phyloP scores from a whole-genome alignment of 2,113 vertebrate genomes.

The Sprattus sprattus region DNA sequence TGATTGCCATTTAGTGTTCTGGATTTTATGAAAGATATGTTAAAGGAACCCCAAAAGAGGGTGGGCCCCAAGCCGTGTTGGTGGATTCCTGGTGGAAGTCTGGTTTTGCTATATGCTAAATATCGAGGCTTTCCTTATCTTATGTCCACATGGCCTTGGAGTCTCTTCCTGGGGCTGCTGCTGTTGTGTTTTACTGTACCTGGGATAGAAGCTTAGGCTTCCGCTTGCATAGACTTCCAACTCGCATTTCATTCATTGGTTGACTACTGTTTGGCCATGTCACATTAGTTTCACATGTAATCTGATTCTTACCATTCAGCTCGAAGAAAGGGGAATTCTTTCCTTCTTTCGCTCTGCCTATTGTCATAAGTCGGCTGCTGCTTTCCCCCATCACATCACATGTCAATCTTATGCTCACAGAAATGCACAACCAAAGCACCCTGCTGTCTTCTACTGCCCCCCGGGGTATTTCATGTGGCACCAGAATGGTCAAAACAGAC shows the following conservation, averaged over 20 bases:
- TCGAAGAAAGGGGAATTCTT: not conserved
- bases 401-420: not conserved
- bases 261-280: not conserved
- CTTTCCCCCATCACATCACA: not conserved
- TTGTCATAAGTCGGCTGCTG: not conserved
- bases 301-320: not conserved
- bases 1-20: not conserved
- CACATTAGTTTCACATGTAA: not conserved
- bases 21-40: not conserved
- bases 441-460: not conserved
- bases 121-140: not conserved
- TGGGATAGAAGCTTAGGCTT: not conserved
- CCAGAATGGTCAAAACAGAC: not conserved
- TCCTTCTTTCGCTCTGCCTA: not conserved
- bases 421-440: slow-evolving; percentile 17
- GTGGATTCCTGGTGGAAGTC: not conserved
- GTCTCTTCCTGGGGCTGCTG: not conserved
- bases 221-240: not conserved
- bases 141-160: not conserved
- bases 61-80: not conserved
- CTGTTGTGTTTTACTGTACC: not conserved
- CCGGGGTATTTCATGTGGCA: not conserved
- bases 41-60: not conserved
- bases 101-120: not conserved
- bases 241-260: not conserved